phyloP scores from a whole-genome alignment of 2,797 vertebrate genomes.

The Thripadectes ignobilis region DNA sequence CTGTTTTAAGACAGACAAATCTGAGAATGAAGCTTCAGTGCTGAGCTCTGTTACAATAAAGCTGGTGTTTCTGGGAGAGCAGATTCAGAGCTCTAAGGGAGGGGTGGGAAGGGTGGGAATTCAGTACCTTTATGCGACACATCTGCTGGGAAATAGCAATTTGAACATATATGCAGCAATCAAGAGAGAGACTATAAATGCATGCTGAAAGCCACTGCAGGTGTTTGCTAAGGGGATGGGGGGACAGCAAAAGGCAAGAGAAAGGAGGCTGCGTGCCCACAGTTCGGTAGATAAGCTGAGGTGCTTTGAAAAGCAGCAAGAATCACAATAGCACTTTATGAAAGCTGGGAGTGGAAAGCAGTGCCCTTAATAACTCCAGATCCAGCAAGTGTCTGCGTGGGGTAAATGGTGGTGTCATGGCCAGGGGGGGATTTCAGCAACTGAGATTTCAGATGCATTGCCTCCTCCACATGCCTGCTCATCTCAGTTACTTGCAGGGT shows the following conservation, averaged over 20 bases:
- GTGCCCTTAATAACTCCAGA: not conserved
- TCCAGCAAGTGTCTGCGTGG: not conserved
- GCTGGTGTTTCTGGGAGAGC: not conserved
- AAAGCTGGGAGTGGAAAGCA: not conserved
- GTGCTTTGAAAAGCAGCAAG: not conserved
- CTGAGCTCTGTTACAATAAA: not conserved
- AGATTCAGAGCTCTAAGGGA: not conserved
- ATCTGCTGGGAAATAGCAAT: constrained; percentile 24
- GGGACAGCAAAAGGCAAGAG: not conserved
- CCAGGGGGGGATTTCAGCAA: not conserved
- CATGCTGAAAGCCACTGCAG: not conserved
- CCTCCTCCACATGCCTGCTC: accelerated
- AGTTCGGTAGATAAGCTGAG: not conserved
- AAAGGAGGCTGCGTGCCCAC: not conserved
- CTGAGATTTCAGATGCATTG: accelerated
- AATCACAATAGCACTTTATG: not conserved
- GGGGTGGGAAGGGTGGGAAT: not conserved
- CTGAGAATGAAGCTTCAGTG: not conserved
- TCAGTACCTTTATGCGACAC: not conserved
- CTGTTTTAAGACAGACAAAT: not conserved
- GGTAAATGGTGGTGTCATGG: not conserved
- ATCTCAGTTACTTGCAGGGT: not conserved
- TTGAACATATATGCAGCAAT: not conserved
- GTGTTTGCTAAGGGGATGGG: not conserved
- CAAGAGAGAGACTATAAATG: not conserved